Evolutionary conservation across 2,113 vertebrate genomes (phyloP).

Genomic region (Grammomys surdaster): DNA sequence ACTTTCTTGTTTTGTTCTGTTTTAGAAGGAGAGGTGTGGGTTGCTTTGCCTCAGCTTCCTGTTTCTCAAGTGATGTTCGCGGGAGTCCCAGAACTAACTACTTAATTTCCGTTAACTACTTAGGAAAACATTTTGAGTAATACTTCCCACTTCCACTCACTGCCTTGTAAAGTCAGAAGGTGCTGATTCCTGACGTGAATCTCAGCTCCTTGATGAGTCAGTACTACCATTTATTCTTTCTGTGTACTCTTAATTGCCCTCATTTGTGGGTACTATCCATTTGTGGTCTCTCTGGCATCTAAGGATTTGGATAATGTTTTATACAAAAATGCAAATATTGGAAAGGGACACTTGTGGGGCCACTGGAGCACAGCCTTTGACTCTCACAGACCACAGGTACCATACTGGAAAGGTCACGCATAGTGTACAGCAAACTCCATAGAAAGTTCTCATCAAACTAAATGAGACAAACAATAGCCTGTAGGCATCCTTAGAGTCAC

Average conservation of each 20-base stretch:
- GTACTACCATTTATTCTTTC: background rate
- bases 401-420: background rate
- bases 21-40: background rate
- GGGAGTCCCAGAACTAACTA: background rate
- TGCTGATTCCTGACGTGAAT: background rate
- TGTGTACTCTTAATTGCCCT: background rate
- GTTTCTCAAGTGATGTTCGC: background rate
- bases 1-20: background rate
- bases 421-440: background rate
- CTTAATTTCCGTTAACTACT: background rate
- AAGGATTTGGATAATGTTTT: slow-evolving; percentile 27
- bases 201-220: background rate
- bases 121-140: slow-evolving; percentile 20
- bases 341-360: background rate
- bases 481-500: background rate
- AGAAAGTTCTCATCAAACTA: background rate
- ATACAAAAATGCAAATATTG: background rate
- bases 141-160: background rate
- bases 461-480: background rate
- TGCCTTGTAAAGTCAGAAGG: background rate
- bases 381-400: background rate
- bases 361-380: background rate
- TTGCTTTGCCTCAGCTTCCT: background rate
- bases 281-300: background rate
- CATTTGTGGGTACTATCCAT: background rate